A percentile compares a stretch with the other conserved stretches of the same genome.
Evolutionary conservation across 2,888 invertebrate species (phyloP).

Genomic region (Dioctria linearis): DNA sequence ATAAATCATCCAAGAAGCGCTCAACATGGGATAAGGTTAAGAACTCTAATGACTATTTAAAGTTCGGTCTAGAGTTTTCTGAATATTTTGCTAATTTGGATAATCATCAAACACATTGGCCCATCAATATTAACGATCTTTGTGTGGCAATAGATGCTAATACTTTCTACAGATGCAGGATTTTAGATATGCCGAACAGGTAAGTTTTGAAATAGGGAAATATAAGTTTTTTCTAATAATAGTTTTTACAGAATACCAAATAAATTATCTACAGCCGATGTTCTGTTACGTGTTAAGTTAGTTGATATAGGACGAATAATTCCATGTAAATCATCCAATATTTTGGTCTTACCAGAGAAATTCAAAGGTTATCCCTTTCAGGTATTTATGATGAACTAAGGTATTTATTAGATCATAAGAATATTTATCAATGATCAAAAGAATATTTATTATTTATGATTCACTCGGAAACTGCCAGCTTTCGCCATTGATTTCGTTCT

Average conservation of each 20-base stretch:
- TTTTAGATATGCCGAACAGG: conserved; percentile 69
- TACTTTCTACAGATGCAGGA: conserved; percentile 74
- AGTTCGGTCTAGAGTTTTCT: conserved; percentile 63
- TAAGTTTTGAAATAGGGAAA: conserved; percentile 58
- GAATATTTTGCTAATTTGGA: conserved; percentile 61
- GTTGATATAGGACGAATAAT: conserved; percentile 76
- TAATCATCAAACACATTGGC: conserved; percentile 62
- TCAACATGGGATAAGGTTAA: conserved; percentile 59
- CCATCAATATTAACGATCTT: conserved; percentile 73
- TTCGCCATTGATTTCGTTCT: too few species aligned
- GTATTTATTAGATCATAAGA: too few species aligned
- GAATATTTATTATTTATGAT: too few species aligned
- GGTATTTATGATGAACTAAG: conserved; percentile 63
- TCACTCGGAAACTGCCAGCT: too few species aligned
- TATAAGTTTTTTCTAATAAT: neutral
- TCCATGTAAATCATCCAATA: conserved; percentile 68
- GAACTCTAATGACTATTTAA: conserved; percentile 61
- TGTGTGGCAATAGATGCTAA: conserved; percentile 73
- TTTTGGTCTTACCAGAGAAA: conserved; percentile 73
- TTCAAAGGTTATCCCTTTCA: conserved; percentile 72
- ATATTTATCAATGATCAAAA: too few species aligned
- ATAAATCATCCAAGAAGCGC: conserved; percentile 61
- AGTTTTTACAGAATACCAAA: conserved; percentile 38
- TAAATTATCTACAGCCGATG: conserved; percentile 57
- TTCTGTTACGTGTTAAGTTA: conserved; percentile 70